Evolutionary conservation across 1,140 invertebrate genomes (phyloP).

Genomic region (Trachymyrmex septentrionalis): DNA sequence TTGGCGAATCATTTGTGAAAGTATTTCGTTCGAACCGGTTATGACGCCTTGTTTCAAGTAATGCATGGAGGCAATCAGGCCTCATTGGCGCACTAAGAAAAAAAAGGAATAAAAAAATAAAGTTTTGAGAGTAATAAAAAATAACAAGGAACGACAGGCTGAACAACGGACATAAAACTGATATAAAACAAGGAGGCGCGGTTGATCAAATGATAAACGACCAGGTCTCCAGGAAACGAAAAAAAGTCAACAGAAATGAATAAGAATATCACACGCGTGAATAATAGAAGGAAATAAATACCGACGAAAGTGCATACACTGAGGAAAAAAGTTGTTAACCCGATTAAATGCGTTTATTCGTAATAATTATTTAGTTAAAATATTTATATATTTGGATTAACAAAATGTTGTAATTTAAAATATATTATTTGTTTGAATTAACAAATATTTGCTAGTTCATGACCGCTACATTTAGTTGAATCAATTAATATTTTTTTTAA

Average conservation of each 20-base stretch:
- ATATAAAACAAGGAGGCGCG: not conserved
- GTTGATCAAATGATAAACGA: not conserved
- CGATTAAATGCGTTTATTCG: too few species aligned
- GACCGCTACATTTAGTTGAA: too few species aligned
- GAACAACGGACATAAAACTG: constrained; percentile 12
- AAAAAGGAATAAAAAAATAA: not conserved
- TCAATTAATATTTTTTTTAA: too few species aligned
- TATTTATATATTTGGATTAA: too few species aligned
- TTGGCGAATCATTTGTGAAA: not conserved
- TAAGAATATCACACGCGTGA: not conserved
- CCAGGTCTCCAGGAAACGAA: not conserved
- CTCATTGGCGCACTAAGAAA: not conserved
- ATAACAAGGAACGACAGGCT: constrained; percentile 15
- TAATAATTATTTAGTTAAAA: too few species aligned
- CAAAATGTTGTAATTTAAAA: too few species aligned
- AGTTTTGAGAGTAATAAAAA: constrained; percentile 36
- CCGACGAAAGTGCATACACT: not conserved
- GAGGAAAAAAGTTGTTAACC: too few species aligned
- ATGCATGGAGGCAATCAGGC: not conserved
- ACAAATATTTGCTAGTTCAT: too few species aligned
- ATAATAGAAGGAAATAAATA: constrained; percentile 13
- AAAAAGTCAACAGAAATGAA: not conserved
- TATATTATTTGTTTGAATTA: too few species aligned
- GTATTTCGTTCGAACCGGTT: constrained; percentile 3
- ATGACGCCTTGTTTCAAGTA: not conserved